Evolutionary conservation across 2,888 invertebrate genomes (phyloP), one percentile per base, ranked within the genome.

Genomic region (Athalia circularis): DNA sequence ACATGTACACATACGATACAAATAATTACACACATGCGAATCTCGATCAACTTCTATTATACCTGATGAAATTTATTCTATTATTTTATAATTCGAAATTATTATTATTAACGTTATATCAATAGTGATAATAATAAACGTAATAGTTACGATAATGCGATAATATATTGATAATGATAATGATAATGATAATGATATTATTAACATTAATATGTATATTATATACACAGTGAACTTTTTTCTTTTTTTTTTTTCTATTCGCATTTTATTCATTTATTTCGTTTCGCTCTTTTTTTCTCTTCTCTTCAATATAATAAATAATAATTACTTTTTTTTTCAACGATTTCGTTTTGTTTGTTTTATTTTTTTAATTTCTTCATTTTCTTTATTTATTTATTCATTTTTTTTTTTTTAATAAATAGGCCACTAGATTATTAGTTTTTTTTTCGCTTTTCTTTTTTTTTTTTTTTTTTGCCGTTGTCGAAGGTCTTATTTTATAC

Each of bases 361-460:
- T 13, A 50, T 64, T 65, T 43, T 52, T 77, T 64, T 50, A 50
- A n/a, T n/a, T n/a, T n/a, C n/a, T n/a, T n/a, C n/a, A n/a, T n/a
- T 45, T n/a, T 6, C 48, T 47, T 64, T 52, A 45, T 67, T 43
- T 3, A 43, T 70, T 77, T 59, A 43, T 65, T 50, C 57, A 11
- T 61, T 72, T 45, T 4, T 43, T 61, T 72, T 45, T 4, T 43
- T 11, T 67, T 11, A 87, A 87, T 87, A 87, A 87, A 87, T 87
- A 87, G 81, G 81, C 83, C 84, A 85, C 85, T 86, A 86, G 81
- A 85, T 84, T 83, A 85, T 83, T 82, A 82, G 81, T 77, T 84
- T 70, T 77, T 78, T 81, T 79, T 83, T 82, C 81, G 81, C 77
- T 84, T 70, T 77, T 78, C 81, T 79, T 81, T 84, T 81, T 68